Evolutionary conservation across 2,888 invertebrate genomes (phyloP).

Genomic region (Cyclophora albipunctata): DNA sequence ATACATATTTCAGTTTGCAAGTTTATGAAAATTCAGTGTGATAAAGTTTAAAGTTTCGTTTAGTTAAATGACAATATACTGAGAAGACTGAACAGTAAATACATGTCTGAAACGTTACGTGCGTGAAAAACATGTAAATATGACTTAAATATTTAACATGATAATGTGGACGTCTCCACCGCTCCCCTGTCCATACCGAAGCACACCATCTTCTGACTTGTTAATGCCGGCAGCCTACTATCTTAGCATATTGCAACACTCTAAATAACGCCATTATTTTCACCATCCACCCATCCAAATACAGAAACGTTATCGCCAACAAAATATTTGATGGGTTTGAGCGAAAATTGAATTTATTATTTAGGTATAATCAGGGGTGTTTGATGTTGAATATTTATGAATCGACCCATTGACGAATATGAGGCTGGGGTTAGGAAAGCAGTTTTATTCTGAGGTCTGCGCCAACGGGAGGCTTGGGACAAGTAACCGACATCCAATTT

Average conservation of each 20-base stretch:
- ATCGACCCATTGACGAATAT: constrained; percentile 45
- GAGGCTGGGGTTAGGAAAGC: constrained; percentile 29
- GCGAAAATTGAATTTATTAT: constrained; percentile 72
- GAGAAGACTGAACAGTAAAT: no score
- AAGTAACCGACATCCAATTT: constrained; percentile 15
- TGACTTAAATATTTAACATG: no score
- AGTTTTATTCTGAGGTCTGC: constrained; percentile 12
- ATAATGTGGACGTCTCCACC: constrained; percentile 28
- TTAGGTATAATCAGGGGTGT: constrained; percentile 55
- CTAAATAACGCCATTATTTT: constrained; percentile 71
- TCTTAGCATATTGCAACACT: constrained; percentile 74
- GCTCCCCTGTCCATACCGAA: constrained; percentile 26
- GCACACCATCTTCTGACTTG: constrained; percentile 72
- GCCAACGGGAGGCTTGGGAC: constrained; percentile 20
- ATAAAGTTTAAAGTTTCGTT: no score
- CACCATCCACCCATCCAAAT: constrained; percentile 56
- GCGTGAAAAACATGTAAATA: no score
- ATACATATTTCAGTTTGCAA: no score
- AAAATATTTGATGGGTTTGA: constrained; percentile 64
- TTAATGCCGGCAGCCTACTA: constrained; percentile 70
- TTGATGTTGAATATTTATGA: constrained; percentile 41
- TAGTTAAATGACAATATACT: no score
- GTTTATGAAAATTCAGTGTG: no score
- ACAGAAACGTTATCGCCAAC: constrained; percentile 57
- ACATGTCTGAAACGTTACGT: no score